Base-by-base conservation (phyloP, 2,888 invertebrate genomes). In the Sicus ferrugineus region DNA sequence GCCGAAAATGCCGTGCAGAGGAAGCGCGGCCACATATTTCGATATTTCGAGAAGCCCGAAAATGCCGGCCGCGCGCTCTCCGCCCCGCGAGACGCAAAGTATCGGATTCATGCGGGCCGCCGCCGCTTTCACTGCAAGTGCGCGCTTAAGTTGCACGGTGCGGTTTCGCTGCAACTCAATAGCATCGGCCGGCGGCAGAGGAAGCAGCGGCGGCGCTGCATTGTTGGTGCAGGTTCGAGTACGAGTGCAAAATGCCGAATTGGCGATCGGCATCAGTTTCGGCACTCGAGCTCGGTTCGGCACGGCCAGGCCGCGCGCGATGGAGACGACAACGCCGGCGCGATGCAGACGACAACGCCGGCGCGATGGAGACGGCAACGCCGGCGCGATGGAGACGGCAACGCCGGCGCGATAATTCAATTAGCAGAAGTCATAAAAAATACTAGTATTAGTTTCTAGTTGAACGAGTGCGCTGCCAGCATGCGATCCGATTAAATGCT, bases 341-440 rank as follows among this genome's bases (percentile, higher is more conserved):
- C n/a, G n/a, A n/a, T n/a, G n/a, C n/a, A n/a, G n/a, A n/a, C n/a
- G n/a, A n/a, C n/a, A n/a, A 23, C 14, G 54, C 21, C 5, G 14
- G 30, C n/a, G n/a, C n/a, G n/a, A n/a, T n/a, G n/a, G n/a, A n/a
- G n/a, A n/a, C n/a, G n/a, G n/a, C n/a, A n/a, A 23, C 14, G 54
- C 21, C 5, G 14, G 30, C 26, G 23, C 61, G 38, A 11, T 14
- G 38, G 64, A 48, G 28, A 19, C 21, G 21, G 54, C 28, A 66
- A n/a, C n/a, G 46, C 71, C 63, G 73, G 72, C 71, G 80, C 81
- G 76, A 80, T 80, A 81, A 80, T 81, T 80, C 81, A 80, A 80
- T 80, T 80, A 81, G 80, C 79, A 79, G 77, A 78, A 75, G 80
- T 81, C 80, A 80, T 79, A 78, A 80, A 81, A 54, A n/a, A n/a